Percentiles rank a stretch among this genome's conserved stretches.
phyloP scores from a whole-genome alignment of 2,888 invertebrate species.

The Steinernema scapterisci region DNA sequence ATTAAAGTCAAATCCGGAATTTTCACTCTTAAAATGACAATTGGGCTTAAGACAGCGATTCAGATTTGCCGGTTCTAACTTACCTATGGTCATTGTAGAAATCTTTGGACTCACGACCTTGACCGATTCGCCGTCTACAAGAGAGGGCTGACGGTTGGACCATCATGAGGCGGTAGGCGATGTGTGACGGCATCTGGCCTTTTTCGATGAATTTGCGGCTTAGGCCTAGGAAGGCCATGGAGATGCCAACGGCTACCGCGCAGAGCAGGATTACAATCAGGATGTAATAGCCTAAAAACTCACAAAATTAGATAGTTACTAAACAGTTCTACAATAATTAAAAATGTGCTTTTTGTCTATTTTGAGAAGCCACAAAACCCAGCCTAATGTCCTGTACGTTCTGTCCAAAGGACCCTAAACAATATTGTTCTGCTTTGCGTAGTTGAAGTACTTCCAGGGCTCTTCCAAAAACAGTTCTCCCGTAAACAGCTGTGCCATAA shows the following conservation, averaged over 20 bases:
- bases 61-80: not conserved
- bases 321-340: too few relatives aligned
- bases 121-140: conserved; percentile 16
- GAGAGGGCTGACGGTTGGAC: conserved; percentile 34
- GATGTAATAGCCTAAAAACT: conserved; percentile 59
- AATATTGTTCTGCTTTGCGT: too few relatives aligned
- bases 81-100: conserved; percentile 28
- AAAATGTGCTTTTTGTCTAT: too few relatives aligned
- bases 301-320: too few relatives aligned
- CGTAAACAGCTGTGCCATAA: too few relatives aligned
- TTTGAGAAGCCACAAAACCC: too few relatives aligned
- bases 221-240: conserved; percentile 57
- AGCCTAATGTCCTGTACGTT: too few relatives aligned
- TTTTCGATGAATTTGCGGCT: conserved; percentile 39
- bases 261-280: conserved; percentile 63
- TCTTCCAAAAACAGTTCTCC: too few relatives aligned
- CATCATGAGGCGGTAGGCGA: conserved; percentile 41
- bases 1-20: conserved; percentile 44
- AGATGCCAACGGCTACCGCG: conserved; percentile 63
- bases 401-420: too few relatives aligned
- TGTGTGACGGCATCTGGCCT: conserved; percentile 40
- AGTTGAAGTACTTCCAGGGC: too few relatives aligned
- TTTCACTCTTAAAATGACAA: conserved; percentile 25
- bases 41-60: not conserved
- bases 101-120: conserved; percentile 25